phyloP scores from a whole-genome alignment of 1,140 invertebrate species.

The Meloidogyne floridensis region DNA sequence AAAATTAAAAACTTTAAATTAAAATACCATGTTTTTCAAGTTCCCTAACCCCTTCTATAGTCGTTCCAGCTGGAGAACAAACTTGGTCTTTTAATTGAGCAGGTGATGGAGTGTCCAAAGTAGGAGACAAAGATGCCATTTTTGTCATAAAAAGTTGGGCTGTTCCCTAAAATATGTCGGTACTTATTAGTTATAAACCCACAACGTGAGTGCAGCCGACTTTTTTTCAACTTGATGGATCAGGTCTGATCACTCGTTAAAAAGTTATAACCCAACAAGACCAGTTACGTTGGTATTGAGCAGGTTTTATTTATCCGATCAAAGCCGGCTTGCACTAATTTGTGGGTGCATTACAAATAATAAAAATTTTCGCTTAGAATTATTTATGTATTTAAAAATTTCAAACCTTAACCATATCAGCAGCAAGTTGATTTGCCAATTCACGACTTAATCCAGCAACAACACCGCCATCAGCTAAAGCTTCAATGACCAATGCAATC shows the following conservation, averaged over 20 bases:
- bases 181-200: too few species aligned
- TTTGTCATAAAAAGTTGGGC: conserved; percentile 29
- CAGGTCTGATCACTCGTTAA: too few species aligned
- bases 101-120: conserved; percentile 11
- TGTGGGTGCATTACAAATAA: too few species aligned
- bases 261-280: too few species aligned
- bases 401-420: conserved; percentile 36
- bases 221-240: too few species aligned
- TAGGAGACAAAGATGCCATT: neutral
- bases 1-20: neutral
- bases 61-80: conserved; percentile 50
- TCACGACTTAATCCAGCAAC: conserved; percentile 41
- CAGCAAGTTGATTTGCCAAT: conserved; percentile 32
- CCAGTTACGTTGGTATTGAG: too few species aligned
- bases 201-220: too few species aligned
- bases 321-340: too few species aligned
- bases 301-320: too few species aligned
- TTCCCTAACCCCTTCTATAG: conserved; percentile 45
- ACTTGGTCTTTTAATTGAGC: conserved; percentile 44
- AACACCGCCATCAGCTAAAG: conserved; percentile 49
- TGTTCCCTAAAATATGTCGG: conserved; percentile 25
- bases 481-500: conserved; percentile 47
- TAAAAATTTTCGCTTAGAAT: too few species aligned
- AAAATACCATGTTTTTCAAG: conserved; percentile 39
- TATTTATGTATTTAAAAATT: too few species aligned